Evolutionary conservation across 2,797 vertebrate species (phyloP).

Genomic region (Xiphorhynchus erythropygius): DNA sequence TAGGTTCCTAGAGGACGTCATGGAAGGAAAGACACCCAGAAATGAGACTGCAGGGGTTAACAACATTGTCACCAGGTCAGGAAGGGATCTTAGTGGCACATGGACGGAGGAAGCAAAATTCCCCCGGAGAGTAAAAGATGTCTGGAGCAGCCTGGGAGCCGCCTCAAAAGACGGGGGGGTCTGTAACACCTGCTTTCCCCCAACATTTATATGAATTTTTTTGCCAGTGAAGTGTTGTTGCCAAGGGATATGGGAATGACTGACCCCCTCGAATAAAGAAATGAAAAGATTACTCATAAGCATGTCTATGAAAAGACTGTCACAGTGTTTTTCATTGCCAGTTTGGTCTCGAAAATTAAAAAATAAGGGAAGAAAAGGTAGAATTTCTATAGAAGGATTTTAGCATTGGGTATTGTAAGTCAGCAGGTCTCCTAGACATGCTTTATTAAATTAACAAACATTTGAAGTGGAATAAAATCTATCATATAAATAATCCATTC

Average conservation of each 20-base stretch:
- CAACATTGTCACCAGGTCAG: not conserved
- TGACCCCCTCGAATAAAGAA: not conserved
- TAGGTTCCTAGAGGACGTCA: not conserved
- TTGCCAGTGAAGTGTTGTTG: not conserved
- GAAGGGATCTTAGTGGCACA: not conserved
- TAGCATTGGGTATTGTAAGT: not conserved
- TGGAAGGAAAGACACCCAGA: not conserved
- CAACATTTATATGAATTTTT: not conserved
- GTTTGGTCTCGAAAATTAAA: not conserved
- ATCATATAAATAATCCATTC: not conserved
- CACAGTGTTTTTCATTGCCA: not conserved
- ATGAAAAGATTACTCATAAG: not conserved
- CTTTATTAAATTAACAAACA: not conserved
- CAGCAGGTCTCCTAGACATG: not conserved
- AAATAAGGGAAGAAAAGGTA: not conserved
- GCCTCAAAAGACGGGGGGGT: accelerated
- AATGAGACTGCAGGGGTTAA: not conserved
- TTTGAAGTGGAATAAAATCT: not conserved
- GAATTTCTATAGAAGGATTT: not conserved
- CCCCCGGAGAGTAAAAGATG: not conserved
- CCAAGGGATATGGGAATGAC: not conserved
- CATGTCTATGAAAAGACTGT: not conserved
- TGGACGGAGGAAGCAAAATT: not conserved
- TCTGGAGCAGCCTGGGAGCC: not conserved
- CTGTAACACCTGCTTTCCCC: not conserved